phyloP scores from a whole-genome alignment of 2,113 vertebrate species.

The Myodes glareolus region DNA sequence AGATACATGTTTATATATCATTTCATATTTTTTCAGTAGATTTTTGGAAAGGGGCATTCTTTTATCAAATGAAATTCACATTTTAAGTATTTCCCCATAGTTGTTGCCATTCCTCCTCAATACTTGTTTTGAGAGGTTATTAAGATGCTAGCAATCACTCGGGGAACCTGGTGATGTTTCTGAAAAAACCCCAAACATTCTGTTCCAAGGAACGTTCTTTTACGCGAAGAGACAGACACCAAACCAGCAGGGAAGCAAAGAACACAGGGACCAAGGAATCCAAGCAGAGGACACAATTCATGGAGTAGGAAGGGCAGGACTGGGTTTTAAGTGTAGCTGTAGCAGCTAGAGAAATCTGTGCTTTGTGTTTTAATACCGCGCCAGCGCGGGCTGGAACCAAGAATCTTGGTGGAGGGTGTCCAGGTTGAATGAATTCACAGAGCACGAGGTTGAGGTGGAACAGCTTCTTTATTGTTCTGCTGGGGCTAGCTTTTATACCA shows the following conservation, averaged over 20 bases:
- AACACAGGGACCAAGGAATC: not conserved
- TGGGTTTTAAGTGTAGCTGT: not conserved
- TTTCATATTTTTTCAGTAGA: not conserved
- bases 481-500: no score
- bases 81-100: not conserved
- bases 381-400: no score
- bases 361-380: not conserved
- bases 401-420: no score
- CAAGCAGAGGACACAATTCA: not conserved
- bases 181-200: not conserved
- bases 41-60: not conserved
- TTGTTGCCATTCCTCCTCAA: not conserved
- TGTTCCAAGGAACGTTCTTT: not conserved
- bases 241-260: not conserved
- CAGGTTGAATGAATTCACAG: no score
- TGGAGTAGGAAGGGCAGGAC: no score
- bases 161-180: not conserved
- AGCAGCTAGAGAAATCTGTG: not conserved
- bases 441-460: no score
- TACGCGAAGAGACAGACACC: not conserved
- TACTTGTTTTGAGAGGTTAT: not conserved
- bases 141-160: not conserved
- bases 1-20: not conserved
- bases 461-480: no score
- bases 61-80: not conserved